Percentiles rank a stretch among this genome's conserved stretches.
Conservation (phyloP, 2,113 vertebrate genomes). For the Pedetes capensis region DNA sequence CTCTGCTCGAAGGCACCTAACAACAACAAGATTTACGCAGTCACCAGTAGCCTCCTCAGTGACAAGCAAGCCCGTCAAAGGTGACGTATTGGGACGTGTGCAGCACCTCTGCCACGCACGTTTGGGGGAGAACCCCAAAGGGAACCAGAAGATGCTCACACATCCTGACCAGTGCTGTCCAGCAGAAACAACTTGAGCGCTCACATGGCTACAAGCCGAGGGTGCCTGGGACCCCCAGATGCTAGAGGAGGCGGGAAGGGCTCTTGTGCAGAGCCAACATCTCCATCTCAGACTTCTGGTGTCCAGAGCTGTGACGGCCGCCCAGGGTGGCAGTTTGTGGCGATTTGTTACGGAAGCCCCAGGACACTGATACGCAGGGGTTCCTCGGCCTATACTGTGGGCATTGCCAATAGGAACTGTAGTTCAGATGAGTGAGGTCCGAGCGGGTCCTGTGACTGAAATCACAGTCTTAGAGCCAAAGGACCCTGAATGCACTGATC, state of each 20-base stretch:
- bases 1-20: no score
- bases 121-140: not conserved
- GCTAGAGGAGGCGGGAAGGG: no score
- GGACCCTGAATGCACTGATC: not conserved
- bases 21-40: no score
- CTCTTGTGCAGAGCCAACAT: no score
- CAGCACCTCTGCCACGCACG: no score
- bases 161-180: not conserved
- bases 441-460: accelerated
- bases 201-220: accelerated
- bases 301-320: no score
- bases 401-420: not conserved
- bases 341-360: accelerated
- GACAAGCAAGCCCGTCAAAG: no score
- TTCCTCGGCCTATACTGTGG: not conserved
- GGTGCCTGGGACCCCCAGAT: not conserved
- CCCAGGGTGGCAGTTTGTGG: not conserved
- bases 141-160: accelerated
- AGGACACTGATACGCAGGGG: not conserved
- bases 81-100: no score
- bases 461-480: not conserved
- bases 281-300: accelerated
- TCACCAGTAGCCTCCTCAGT: no score
- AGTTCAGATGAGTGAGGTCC: accelerated
- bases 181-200: accelerated